Evolutionary conservation across 2,888 invertebrate genomes (phyloP).

Genomic region (Orgyia antiqua): DNA sequence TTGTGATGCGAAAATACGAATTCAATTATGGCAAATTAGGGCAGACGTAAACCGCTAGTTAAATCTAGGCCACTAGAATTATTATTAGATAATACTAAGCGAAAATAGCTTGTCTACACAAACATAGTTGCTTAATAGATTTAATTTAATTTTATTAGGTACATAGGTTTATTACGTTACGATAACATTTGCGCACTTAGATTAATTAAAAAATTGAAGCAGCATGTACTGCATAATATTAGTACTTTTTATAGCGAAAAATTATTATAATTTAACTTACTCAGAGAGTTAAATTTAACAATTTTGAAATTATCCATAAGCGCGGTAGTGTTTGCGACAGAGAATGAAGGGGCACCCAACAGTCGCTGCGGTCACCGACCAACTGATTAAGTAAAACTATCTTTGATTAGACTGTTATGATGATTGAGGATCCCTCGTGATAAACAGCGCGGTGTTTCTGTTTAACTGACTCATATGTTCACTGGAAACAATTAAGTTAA

Average conservation of each 20-base stretch:
- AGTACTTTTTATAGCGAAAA: too few species aligned
- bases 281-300: slow-evolving; percentile 53
- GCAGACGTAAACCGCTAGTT: not conserved
- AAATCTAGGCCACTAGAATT: slow-evolving; percentile 10
- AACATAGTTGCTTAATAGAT: too few species aligned
- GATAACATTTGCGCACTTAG: too few species aligned
- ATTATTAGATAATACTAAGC: slow-evolving; percentile 6
- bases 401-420: slow-evolving; percentile 57
- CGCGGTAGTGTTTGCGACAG: slow-evolving; percentile 15
- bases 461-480: slow-evolving; percentile 10
- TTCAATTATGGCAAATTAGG: too few species aligned
- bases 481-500: slow-evolving; percentile 13
- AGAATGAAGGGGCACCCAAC: slow-evolving; percentile 29
- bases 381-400: slow-evolving; percentile 64
- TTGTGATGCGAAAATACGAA: too few species aligned
- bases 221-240: too few species aligned
- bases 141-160: too few species aligned
- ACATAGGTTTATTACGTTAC: too few species aligned
- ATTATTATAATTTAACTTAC: too few species aligned
- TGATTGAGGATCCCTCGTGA: slow-evolving; percentile 51
- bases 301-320: slow-evolving; percentile 56
- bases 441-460: slow-evolving; percentile 18
- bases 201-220: too few species aligned
- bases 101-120: too few species aligned
- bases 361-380: slow-evolving; percentile 50